Percentiles rank a stretch among this genome's conserved stretches.
These are phyloP conservation scores for Mizuhopecten yessoensis DNA, from an alignment of 1,140 invertebrate genomes.

Conservation along the genomic window DNA sequence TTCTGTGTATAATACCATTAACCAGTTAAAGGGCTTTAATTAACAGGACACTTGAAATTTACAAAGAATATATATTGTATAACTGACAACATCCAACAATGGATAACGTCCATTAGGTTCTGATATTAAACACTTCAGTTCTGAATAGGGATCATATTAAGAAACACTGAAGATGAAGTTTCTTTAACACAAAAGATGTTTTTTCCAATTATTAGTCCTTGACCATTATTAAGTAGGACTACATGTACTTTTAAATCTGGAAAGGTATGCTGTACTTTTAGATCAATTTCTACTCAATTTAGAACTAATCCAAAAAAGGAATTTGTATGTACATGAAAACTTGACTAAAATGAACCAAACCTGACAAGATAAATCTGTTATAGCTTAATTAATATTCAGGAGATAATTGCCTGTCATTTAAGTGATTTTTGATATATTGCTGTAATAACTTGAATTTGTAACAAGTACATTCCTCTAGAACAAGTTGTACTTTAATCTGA, in stretches of 20 bases:
- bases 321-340: too few species aligned
- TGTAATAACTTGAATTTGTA: too few species aligned
- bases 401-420: too few species aligned
- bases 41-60: not conserved
- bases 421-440: too few species aligned
- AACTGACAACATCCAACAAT: not conserved
- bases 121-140: not conserved
- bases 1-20: not conserved
- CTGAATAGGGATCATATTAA: not conserved
- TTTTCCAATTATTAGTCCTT: not conserved
- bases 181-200: conserved; percentile 24
- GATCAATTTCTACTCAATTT: too few species aligned
- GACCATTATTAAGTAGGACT: not conserved
- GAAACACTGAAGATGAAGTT: not conserved
- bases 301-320: too few species aligned
- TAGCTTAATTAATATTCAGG: too few species aligned
- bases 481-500: too few species aligned
- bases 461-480: too few species aligned
- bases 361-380: too few species aligned
- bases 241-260: conserved; percentile 9
- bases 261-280: not conserved
- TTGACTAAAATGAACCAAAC: too few species aligned
- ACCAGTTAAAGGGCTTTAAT: not conserved
- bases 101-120: not conserved
- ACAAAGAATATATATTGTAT: not conserved